These are phyloP conservation scores for Erpornis zantholeuca DNA, from an alignment of 2,113 vertebrate genomes.

Conservation along the genomic window DNA sequence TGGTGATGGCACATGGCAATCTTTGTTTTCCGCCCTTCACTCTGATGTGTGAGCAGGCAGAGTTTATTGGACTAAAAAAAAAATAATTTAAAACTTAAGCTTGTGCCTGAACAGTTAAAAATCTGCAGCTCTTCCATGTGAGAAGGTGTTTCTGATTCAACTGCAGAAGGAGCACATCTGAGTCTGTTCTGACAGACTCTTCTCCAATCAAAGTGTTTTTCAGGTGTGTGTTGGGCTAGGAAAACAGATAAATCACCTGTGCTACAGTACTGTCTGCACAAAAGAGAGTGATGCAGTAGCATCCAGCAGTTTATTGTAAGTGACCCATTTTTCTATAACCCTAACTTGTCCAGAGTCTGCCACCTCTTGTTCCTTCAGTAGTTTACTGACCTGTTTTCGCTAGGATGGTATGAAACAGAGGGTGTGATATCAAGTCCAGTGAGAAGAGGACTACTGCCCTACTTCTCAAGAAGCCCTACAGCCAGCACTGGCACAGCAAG, in stretches of 20 bases:
- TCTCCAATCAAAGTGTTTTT: background rate
- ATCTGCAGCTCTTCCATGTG: background rate
- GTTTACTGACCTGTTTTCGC: background rate
- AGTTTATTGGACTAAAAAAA: background rate
- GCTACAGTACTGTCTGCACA: background rate
- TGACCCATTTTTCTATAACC: background rate
- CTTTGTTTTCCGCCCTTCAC: background rate
- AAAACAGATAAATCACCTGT: background rate
- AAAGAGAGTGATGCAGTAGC: background rate
- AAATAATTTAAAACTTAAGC: background rate
- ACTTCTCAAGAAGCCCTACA: background rate
- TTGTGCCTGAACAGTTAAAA: background rate
- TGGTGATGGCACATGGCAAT: background rate
- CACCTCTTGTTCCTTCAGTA: background rate
- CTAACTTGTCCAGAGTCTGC: background rate
- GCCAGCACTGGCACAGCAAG: background rate
- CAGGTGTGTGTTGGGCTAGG: background rate
- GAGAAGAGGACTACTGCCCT: background rate
- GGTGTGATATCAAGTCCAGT: background rate
- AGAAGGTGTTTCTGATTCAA: background rate
- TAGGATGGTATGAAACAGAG: background rate
- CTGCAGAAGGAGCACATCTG: background rate
- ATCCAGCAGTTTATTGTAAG: background rate
- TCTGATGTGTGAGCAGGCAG: background rate
- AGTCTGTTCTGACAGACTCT: background rate